phyloP scores from a whole-genome alignment of 1,140 invertebrate genomes.

The Heterodera schachtii region DNA sequence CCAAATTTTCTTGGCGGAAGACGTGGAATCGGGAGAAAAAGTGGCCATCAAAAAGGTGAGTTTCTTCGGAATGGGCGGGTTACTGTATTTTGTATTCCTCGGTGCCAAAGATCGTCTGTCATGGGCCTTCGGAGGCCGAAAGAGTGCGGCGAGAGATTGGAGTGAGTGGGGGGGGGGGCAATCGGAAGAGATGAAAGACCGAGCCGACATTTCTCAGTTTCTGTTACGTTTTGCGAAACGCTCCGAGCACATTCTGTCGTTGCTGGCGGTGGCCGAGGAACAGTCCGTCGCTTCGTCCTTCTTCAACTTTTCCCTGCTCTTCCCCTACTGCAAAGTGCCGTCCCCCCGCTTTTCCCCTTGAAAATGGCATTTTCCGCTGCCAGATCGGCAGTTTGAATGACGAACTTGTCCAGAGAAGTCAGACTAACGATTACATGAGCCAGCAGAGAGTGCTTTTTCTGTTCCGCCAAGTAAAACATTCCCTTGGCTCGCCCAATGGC shows the following conservation, averaged over 20 bases:
- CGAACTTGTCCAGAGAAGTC: constrained; percentile 4
- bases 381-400: constrained; percentile 21
- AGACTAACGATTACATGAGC: constrained; percentile 36
- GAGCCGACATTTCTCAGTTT: constrained; percentile 1
- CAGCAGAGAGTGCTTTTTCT: constrained; percentile 30
- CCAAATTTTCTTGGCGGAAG: constrained; percentile 42
- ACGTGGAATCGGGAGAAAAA: constrained; percentile 34
- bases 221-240: constrained; percentile 11
- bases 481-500: background rate
- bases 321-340: constrained; percentile 39
- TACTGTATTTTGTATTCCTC: background rate
- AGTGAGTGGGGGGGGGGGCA: background rate
- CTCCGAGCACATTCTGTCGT: constrained; percentile 19
- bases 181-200: too few species aligned
- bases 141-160: constrained; percentile 27
- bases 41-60: constrained; percentile 38
- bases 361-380: background rate
- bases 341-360: background rate
- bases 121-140: constrained; percentile 26
- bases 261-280: constrained; percentile 28
- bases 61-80: background rate
- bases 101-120: constrained; percentile 32
- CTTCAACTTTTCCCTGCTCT: constrained; percentile 35
- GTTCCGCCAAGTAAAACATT: constrained; percentile 26
- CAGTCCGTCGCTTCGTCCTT: constrained; percentile 7